Base-by-base conservation (phyloP, 1,140 invertebrate species). In the Dendrolimus punctatus region DNA sequence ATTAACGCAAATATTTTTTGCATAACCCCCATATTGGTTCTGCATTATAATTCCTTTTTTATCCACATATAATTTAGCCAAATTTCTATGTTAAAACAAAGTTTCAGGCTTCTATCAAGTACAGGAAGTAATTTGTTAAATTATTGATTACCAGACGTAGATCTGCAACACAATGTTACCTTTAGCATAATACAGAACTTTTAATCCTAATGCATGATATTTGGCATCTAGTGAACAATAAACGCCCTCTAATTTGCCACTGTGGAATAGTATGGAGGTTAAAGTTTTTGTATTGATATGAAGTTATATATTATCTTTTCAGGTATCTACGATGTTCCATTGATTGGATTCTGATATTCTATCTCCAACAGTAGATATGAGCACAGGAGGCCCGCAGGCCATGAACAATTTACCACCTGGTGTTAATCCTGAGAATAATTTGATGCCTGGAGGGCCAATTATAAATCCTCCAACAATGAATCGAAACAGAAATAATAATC, bases 401-500 rank as follows among this genome's bases (percentile, higher is more conserved):
- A 80, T 80, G 66, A 85, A 86, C 48, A 85, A 87, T 62, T 55
- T 86, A 45, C 85, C 85, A 41, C 73, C 76, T 45, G 86, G 81
- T 50, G 81, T 87, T 0, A 88, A 88, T 70, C 84, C 85, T 47
- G 88, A 90, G 39, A 89, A 90, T 56, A 89, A 89, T 60, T 69
- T 86, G 40, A 51, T 88, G 39, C 87, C 80, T 51, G 87, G 85
- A 55, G 85, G 80, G 36, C 87, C 89, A 10, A 65, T 89, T 44
- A 78, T 89, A 39, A 88, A 89, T 57, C 74, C 23, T 23, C 23
- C 82, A 42, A 74, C 64, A 52, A 72, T 78, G 55, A 90, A 90
- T 71, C 78, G 89, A 57, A 83, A 88, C 60, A 85, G 90, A 64
- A 90, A 90, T 66, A 89, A 89, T 60, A 90, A 90, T 64, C 90